Percentiles rank a stretch among this genome's conserved stretches.
phyloP scores from a whole-genome alignment of 2,888 invertebrate genomes.

The Perdita meconis region DNA sequence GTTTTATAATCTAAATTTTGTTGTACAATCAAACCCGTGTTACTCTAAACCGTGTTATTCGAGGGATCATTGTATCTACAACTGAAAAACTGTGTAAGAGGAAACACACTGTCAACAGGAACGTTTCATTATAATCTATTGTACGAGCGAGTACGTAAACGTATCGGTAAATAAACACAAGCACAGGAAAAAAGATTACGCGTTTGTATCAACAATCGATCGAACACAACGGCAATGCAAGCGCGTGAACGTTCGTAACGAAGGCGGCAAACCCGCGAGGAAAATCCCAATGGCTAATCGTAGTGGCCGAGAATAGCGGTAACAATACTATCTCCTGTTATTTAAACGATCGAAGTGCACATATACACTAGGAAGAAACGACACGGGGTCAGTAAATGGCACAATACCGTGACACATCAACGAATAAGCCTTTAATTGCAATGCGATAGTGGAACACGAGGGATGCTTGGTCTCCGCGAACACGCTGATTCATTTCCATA shows the following conservation, averaged over 20 bases:
- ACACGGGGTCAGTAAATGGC: constrained; percentile 59
- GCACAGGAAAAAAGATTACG: constrained; percentile 4
- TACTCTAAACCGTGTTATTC: too few species aligned
- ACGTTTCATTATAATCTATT: background rate
- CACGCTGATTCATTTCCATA: constrained; percentile 15
- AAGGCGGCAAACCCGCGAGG: constrained; percentile 40
- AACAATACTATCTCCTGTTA: constrained; percentile 65
- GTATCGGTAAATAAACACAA: constrained; percentile 1
- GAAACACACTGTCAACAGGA: background rate
- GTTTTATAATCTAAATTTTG: too few species aligned
- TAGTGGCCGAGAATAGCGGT: constrained; percentile 44
- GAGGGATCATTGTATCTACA: too few species aligned
- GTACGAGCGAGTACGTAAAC: background rate
- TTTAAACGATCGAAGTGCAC: constrained; percentile 59
- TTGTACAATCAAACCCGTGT: too few species aligned
- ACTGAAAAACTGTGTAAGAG: background rate
- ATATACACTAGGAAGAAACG: constrained; percentile 25
- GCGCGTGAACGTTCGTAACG: constrained; percentile 32
- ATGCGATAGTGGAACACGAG: constrained; percentile 32
- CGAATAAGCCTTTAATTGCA: constrained; percentile 33
- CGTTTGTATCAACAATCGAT: constrained; percentile 30
- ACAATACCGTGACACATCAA: constrained; percentile 40
- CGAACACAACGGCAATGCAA: background rate
- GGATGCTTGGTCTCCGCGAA: constrained; percentile 30
- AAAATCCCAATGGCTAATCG: constrained; percentile 63